A percentile compares a stretch with the other conserved stretches of the same genome.
Conservation (phyloP, 2,888 invertebrate genomes). For the Antitype chi region DNA sequence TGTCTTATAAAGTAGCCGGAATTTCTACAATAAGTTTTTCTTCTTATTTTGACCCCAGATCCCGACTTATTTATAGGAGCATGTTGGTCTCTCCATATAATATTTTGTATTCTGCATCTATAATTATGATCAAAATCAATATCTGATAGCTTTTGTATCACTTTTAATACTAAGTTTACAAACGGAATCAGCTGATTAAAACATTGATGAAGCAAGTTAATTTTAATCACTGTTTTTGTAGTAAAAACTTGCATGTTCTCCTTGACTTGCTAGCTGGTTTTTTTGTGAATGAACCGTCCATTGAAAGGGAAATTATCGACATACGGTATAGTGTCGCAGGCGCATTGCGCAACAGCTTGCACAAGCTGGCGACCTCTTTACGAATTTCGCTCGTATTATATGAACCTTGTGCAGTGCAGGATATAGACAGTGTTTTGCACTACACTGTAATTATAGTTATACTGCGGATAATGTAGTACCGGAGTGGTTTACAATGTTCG, state of each 20-base stretch:
- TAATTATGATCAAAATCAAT: not conserved
- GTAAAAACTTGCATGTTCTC: slow-evolving; percentile 54
- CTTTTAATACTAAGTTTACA: slow-evolving; percentile 11
- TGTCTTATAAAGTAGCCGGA: not conserved
- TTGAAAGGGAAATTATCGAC: slow-evolving; percentile 73
- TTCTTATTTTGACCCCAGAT: not conserved
- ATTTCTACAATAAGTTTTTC: not conserved
- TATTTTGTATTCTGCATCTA: not conserved
- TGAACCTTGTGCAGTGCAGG: slow-evolving; percentile 36
- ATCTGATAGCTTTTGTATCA: not conserved
- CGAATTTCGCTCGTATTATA: slow-evolving; percentile 60
- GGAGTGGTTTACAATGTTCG: slow-evolving; percentile 25
- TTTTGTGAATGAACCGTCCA: slow-evolving; percentile 70
- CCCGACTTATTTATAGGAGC: not conserved
- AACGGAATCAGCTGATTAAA: slow-evolving; percentile 34
- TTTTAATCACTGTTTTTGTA: slow-evolving; percentile 38
- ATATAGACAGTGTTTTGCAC: slow-evolving; percentile 29
- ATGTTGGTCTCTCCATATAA: not conserved
- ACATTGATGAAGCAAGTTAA: slow-evolving; percentile 17
- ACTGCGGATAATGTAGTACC: slow-evolving; percentile 35
- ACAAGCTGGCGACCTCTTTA: slow-evolving; percentile 68
- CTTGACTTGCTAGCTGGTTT: slow-evolving; percentile 55
- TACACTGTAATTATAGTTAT: slow-evolving; percentile 38
- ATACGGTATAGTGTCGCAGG: slow-evolving; percentile 67
- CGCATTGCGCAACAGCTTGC: slow-evolving; percentile 71